These are phyloP conservation scores for Zygaena filipendulae DNA, from an alignment of 2,888 invertebrate species.

Conservation along the genomic window DNA sequence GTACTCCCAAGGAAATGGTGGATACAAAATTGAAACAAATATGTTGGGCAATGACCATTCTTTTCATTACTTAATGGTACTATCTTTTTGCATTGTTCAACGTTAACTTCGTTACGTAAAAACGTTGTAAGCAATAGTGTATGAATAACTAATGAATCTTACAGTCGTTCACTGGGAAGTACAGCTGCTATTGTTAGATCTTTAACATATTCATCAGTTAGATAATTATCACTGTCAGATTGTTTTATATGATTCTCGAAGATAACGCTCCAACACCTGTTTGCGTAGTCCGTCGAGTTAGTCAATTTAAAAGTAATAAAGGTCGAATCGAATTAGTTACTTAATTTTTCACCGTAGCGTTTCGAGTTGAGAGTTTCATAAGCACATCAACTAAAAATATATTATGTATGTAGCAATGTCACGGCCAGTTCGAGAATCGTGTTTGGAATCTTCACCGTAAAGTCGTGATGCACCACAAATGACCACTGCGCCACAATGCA, in stretches of 20 bases:
- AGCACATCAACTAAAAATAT: conserved; percentile 31
- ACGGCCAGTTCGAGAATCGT: conserved; percentile 45
- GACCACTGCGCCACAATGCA: conserved; percentile 38
- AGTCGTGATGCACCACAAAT: conserved; percentile 50
- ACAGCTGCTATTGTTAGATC: conserved; percentile 41
- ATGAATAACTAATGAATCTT: conserved; percentile 52
- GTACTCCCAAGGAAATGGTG: conserved; percentile 44
- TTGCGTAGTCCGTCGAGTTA: too few species aligned
- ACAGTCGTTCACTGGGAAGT: conserved; percentile 45
- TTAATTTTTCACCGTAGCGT: conserved; percentile 11
- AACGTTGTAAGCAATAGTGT: conserved; percentile 45
- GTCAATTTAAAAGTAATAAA: too few species aligned
- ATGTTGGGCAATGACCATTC: conserved; percentile 58
- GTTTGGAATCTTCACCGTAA: conserved; percentile 26
- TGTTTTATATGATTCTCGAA: too few species aligned
- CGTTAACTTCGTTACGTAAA: conserved; percentile 45
- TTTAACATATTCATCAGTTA: too few species aligned
- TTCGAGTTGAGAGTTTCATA: conserved; percentile 24
- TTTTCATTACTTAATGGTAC: conserved; percentile 47
- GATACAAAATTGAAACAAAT: conserved; percentile 44
- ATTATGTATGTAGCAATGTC: conserved; percentile 55
- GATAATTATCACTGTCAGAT: too few species aligned
- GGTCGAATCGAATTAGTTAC: too few species aligned
- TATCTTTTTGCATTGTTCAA: conserved; percentile 57
- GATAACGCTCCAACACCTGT: too few species aligned